These are phyloP conservation scores for Clupea harengus DNA, from an alignment of 2,113 vertebrate species.

Conservation along the genomic window DNA sequence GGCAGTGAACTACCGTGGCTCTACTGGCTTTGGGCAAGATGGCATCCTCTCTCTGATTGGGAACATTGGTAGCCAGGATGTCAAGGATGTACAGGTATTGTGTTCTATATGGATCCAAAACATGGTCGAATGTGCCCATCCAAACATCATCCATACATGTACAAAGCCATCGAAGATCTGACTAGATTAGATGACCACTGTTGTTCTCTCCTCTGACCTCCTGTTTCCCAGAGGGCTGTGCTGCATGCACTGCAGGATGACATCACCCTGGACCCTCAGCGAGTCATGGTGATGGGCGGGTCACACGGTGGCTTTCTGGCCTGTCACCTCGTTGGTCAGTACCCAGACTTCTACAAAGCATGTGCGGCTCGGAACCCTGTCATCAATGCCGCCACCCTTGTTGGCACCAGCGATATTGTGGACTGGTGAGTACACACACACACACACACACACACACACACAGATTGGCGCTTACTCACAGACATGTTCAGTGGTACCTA, in stretches of 20 bases:
- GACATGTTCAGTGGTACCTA: not conserved
- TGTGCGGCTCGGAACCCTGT: conserved; percentile 78
- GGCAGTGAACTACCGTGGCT: conserved; percentile 83
- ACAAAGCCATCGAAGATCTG: not conserved
- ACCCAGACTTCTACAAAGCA: conserved; percentile 74
- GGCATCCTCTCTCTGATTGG: conserved; percentile 76
- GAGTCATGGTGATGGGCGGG: conserved; percentile 76
- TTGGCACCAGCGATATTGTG: conserved; percentile 81
- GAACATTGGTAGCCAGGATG: conserved; percentile 78
- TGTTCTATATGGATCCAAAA: not conserved
- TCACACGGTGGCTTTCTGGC: conserved; percentile 83
- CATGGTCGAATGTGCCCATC: not conserved
- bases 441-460: not conserved
- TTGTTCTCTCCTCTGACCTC: not conserved
- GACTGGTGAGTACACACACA: conserved; percentile 73
- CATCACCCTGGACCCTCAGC: conserved; percentile 62
- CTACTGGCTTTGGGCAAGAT: conserved; percentile 81
- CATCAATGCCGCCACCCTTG: conserved; percentile 75
- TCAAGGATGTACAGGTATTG: conserved; percentile 81
- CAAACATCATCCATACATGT: not conserved
- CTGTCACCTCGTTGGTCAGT: conserved; percentile 76
- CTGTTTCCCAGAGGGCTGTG: conserved; percentile 62
- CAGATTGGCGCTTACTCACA: not conserved
- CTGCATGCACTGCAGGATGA: conserved; percentile 58
- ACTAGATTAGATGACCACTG: not conserved